Conservation (phyloP, 2,888 invertebrate genomes). For the Philereme transversata region DNA sequence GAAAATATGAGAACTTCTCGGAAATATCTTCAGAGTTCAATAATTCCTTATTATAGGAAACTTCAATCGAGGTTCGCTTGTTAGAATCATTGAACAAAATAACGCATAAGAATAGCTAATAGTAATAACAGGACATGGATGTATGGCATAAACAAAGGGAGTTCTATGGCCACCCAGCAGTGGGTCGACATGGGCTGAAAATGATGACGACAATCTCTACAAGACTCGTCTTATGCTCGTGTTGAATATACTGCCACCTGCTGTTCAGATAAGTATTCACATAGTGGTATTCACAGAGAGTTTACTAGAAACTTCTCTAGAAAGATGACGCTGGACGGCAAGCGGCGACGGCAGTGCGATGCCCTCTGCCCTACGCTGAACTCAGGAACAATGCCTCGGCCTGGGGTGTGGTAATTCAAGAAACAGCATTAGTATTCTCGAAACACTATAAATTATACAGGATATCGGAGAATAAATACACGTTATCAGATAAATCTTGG, state of each 20-base stretch:
- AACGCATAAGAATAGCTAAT: too few relatives aligned
- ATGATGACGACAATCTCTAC: too few relatives aligned
- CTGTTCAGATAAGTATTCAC: not conserved
- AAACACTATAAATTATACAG: slow-evolving; percentile 15
- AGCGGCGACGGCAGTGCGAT: slow-evolving; percentile 1
- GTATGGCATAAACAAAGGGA: too few relatives aligned
- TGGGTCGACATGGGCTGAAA: too few relatives aligned
- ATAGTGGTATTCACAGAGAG: not conserved
- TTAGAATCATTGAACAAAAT: too few relatives aligned
- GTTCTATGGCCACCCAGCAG: too few relatives aligned
- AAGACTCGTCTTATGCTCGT: too few relatives aligned
- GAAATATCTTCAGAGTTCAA: too few relatives aligned
- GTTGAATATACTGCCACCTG: not conserved
- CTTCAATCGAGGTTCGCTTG: too few relatives aligned
- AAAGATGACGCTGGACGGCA: not conserved
- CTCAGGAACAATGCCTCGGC: slow-evolving; percentile 11
- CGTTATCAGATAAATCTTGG: slow-evolving; percentile 4
- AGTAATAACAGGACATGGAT: too few relatives aligned
- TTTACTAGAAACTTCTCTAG: slow-evolving; percentile 4
- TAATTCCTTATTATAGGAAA: too few relatives aligned
- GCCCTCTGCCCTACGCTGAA: slow-evolving; percentile 18
- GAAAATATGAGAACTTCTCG: not conserved
- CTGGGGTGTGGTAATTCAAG: slow-evolving; percentile 30
- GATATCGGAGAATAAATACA: slow-evolving; percentile 7
- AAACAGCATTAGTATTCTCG: slow-evolving; percentile 14